These are phyloP conservation scores for Conopomorpha cramerella DNA, from an alignment of 1,140 invertebrate genomes.

Conservation along the genomic window DNA sequence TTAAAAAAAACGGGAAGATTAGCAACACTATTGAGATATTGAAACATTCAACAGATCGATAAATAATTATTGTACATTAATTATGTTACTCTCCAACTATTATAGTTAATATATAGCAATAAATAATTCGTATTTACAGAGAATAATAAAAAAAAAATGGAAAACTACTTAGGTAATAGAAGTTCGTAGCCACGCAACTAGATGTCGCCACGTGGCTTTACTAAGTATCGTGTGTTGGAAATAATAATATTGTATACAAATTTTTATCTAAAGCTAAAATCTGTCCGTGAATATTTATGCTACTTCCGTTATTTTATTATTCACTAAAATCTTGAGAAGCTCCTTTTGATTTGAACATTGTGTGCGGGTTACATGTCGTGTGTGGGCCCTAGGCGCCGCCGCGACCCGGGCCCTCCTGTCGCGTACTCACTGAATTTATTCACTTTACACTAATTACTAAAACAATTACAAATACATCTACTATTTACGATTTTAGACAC, in stretches of 20 bases:
- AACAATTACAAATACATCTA: constrained; percentile 58
- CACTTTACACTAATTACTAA: constrained; percentile 48
- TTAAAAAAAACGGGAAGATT: too few relatives aligned
- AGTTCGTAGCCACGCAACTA: too few relatives aligned
- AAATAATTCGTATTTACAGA: constrained; percentile 35
- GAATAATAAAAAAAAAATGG: constrained; percentile 11
- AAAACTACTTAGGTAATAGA: constrained; percentile 16
- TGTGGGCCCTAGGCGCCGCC: constrained; percentile 19
- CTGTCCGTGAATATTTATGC: constrained; percentile 34
- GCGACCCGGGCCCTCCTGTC: background rate
- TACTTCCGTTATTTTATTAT: constrained; percentile 51
- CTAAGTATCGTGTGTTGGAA: too few relatives aligned
- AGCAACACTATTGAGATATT: too few relatives aligned
- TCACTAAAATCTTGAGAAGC: constrained; percentile 58
- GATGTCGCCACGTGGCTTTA: too few relatives aligned
- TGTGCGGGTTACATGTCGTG: constrained; percentile 54
- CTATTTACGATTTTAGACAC: constrained; percentile 56
- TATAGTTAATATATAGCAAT: too few relatives aligned
- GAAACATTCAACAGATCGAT: too few relatives aligned
- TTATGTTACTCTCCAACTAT: too few relatives aligned
- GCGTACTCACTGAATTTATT: constrained; percentile 19
- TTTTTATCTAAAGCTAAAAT: constrained; percentile 59
- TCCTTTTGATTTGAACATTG: constrained; percentile 60
- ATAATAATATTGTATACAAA: constrained; percentile 55
- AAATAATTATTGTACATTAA: too few relatives aligned